Evolutionary conservation across 2,888 invertebrate species (phyloP).

Genomic region (Dastarcus helophoroides): DNA sequence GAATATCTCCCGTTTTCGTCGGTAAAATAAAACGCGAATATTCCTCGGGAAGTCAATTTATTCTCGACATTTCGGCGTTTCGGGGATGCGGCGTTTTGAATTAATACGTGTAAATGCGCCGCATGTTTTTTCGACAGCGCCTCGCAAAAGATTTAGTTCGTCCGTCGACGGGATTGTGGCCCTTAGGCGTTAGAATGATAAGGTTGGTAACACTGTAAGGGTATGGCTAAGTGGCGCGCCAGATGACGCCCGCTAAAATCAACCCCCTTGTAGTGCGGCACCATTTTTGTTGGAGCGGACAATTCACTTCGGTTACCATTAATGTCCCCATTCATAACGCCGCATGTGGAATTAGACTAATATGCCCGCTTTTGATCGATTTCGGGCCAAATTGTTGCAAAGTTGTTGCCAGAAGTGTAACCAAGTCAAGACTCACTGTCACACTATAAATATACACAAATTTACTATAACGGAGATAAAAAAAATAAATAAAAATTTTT

Average conservation of each 20-base stretch:
- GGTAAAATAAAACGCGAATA: conserved; percentile 22
- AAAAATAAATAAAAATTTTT: too few species aligned
- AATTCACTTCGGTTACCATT: conserved; percentile 1
- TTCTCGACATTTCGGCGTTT: conserved; percentile 31
- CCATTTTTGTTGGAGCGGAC: conserved; percentile 18
- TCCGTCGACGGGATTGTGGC: conserved; percentile 9
- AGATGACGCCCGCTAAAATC: conserved; percentile 40
- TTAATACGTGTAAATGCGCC: conserved; percentile 36
- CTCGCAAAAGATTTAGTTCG: conserved; percentile 26
- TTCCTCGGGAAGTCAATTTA: conserved; percentile 29
- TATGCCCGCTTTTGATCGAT: too few species aligned
- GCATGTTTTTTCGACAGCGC: conserved; percentile 35
- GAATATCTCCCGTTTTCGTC: conserved; percentile 24
- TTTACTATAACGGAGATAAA: too few species aligned
- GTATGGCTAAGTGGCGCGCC: conserved; percentile 43
- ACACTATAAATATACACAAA: too few species aligned
- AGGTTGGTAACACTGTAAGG: conserved; percentile 25
- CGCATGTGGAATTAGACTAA: too few species aligned
- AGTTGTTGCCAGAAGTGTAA: too few species aligned
- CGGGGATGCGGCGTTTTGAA: conserved; percentile 28
- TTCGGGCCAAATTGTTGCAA: too few species aligned
- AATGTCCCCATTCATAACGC: too few species aligned
- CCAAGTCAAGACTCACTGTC: too few species aligned
- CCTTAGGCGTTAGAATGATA: conserved; percentile 21
- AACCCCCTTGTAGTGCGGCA: conserved; percentile 23